Base-by-base conservation (phyloP, 2,888 invertebrate genomes). In the Epinotia bilunana region DNA sequence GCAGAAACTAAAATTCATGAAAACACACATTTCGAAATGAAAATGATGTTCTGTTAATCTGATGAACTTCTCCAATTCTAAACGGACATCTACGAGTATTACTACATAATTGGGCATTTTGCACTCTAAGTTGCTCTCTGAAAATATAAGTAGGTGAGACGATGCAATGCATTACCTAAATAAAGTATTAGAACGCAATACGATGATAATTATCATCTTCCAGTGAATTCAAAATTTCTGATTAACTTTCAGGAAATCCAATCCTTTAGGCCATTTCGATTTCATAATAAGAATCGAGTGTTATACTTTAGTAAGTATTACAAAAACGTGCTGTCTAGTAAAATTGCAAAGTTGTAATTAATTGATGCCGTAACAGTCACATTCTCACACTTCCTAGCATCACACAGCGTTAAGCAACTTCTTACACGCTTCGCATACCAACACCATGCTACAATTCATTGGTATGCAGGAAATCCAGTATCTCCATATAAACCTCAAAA, bases 401-500 rank as follows among this genome's bases (percentile, higher is more conserved):
- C 57, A 6, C 23, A 13, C 13, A 33, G 16, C 4, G 18, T 33
- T 68, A 55, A 58, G 13, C 20, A 49, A 65, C 70, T 74, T 71
- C 64, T 74, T 74, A 63, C 63, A 20, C n/a, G n/a, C n/a, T 53
- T 33, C 28, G 28, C 70, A 58, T 58, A 60, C 49, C 68, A 33
- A 28, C 62, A 64, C 69, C 43, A 49, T 53, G 58, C 61, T 58
- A 33, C 61, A 72, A 72, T 67, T 46, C 20, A 49, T 72, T 20
- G n/a, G 55, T 46, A 57, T 72, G 58, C 65, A 65, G 28, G 39
- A 71, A 61, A 75, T 65, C 75, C 61, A 43, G 75, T 72, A 75
- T 75, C 72, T 46, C 75, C 75, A 75, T 75, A 67, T 60, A 67
- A 71, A 75, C 72, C 18, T 73, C 61, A 55, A 68, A 71, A 65